Evolutionary conservation across 2,888 invertebrate species (phyloP).

Genomic region (Callyntrura guangdongensis): DNA sequence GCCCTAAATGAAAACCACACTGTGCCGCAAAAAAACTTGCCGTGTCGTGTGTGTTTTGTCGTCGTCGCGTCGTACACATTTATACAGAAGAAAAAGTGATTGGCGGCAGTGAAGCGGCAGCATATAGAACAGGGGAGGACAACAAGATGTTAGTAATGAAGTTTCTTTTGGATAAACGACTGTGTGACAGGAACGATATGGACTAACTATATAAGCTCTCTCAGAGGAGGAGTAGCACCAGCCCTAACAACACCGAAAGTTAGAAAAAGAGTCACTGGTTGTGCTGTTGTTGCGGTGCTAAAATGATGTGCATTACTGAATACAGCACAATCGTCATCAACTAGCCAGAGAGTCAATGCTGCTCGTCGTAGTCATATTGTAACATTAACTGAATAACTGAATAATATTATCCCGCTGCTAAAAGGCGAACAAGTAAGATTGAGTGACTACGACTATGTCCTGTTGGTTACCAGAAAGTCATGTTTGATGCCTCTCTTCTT

Average conservation of each 20-base stretch:
- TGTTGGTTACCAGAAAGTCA: constrained; percentile 41
- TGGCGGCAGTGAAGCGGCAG: constrained; percentile 8
- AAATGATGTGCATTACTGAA: too few relatives aligned
- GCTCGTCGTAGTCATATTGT: not conserved
- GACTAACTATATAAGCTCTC: not conserved
- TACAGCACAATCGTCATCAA: too few relatives aligned
- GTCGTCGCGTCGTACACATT: not conserved
- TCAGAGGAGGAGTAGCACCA: not conserved
- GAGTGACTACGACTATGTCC: constrained; percentile 10
- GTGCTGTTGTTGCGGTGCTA: too few relatives aligned
- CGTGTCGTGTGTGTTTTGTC: not conserved
- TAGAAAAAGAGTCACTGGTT: too few relatives aligned
- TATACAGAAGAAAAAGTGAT: not conserved
- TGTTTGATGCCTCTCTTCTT: constrained; percentile 12
- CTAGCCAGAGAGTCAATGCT: not conserved
- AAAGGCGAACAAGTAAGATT: not conserved
- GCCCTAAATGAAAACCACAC: constrained; percentile 20
- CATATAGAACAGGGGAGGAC: constrained; percentile 35
- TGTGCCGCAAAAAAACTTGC: constrained; percentile 22
- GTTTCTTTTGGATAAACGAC: constrained; percentile 29
- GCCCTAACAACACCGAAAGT: not conserved
- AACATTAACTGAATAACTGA: not conserved
- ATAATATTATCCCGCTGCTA: not conserved
- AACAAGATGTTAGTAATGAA: not conserved
- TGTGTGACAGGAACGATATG: not conserved